Conservation (phyloP, 2,797 vertebrate species). For the Telmatherina bonti region DNA sequence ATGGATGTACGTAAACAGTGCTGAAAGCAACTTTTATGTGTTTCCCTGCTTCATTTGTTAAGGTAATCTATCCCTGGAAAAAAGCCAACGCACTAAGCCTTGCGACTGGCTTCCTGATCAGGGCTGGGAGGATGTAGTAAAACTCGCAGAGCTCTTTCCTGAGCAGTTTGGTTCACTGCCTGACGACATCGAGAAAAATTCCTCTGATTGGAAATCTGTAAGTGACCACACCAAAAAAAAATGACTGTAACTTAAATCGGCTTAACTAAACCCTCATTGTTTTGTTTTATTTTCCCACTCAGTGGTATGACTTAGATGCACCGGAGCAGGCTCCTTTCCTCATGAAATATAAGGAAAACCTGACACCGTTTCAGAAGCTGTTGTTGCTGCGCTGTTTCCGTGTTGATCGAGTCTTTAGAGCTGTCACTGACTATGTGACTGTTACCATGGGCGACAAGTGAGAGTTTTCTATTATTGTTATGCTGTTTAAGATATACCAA, state of each 20-base stretch:
- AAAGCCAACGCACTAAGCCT: constrained; percentile 87
- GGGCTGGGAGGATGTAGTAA: constrained; percentile 94
- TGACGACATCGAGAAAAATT: constrained; percentile 86
- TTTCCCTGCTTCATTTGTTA: constrained; percentile 7
- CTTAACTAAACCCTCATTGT: constrained; percentile 6
- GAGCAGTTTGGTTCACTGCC: constrained; percentile 86
- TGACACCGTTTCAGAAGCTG: constrained; percentile 92
- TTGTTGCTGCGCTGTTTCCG: constrained; percentile 94
- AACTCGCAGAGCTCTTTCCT: constrained; percentile 87
- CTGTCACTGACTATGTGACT: constrained; percentile 90
- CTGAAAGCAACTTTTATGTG: background rate
- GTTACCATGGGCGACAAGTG: constrained; percentile 92
- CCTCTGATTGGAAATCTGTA: constrained; percentile 89
- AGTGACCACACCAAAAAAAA: constrained; percentile 52
- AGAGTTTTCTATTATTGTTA: constrained; percentile 52
- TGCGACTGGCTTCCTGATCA: constrained; percentile 91
- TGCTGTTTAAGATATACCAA: background rate
- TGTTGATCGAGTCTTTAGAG: constrained; percentile 92
- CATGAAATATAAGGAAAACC: constrained; percentile 81
- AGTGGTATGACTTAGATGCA: constrained; percentile 94
- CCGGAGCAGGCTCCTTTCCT: constrained; percentile 89
- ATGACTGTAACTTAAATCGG: background rate
- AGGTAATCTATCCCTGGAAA: constrained; percentile 97
- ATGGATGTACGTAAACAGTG: background rate
- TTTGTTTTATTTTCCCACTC: constrained; percentile 19